Base-by-base conservation (phyloP, 2,797 vertebrate genomes). In the Gorsachius magnificus region DNA sequence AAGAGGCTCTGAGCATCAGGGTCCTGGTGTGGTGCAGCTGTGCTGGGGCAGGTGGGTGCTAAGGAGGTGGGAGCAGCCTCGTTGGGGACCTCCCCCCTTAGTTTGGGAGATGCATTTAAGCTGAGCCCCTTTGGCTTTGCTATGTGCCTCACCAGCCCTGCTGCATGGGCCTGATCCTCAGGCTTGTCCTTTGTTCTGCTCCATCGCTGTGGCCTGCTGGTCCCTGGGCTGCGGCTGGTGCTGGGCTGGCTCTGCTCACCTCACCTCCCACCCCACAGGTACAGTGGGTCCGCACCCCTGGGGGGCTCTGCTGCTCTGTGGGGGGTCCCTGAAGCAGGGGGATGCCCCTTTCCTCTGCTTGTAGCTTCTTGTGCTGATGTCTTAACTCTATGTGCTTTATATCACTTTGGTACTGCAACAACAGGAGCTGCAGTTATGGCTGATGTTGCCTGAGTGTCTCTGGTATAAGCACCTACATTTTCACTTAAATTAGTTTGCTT, bases 81-180 rank as follows among this genome's bases (percentile, higher is more conserved):
- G 0, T 0, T 22, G 68, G 31, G 38, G 15, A 26, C 31, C 15
- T 58, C 15, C 11, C n/a, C 25, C 19, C 8, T 18, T 50, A 13
- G 28, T n/a, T 10, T 16, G 63, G 31, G 38, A 36, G 36, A 41
- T 38, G 48, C 18, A 17, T 61, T 74, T 61, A 29, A 65, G 31
- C 26, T 41, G 78, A 77, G 45, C 16, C 33, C 45, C 25, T 43
- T 43, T 11, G 24, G 17, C 0, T 72, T 33, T 89, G 24, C 2
- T 3, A 0, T 1, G 5, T 25, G 43, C 3, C 11, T 41, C 1
- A 0, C 2, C 12, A n/a, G 56, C 7, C 4, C 26, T 36, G 35
- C 33, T n/a, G 10, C 13, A 45, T 6, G 64, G 25, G 16, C 5
- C 36, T 1, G 7, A 19, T 57, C n/a, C 18, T 8, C 15, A 11